These are phyloP conservation scores for Hybos culiciformis DNA, from an alignment of 2,888 invertebrate species.

Conservation along the genomic window DNA sequence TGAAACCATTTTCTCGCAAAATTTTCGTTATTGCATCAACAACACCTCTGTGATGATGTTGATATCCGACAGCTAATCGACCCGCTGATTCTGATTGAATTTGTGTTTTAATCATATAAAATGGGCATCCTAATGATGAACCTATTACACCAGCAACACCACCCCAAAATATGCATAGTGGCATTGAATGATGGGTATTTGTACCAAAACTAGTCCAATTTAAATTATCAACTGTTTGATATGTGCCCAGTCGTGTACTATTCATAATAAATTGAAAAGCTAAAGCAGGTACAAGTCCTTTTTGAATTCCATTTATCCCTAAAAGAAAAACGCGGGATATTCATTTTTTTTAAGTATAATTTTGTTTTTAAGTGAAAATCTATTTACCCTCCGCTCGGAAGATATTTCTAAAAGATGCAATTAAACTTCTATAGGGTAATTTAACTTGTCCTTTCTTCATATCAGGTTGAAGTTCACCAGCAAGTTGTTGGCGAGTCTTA, in stretches of 20 bases:
- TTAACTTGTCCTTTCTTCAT: conserved; percentile 37
- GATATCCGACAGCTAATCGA: conserved; percentile 71
- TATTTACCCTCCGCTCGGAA: conserved; percentile 66
- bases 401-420: conserved; percentile 65
- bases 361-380: no score
- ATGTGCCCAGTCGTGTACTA: conserved; percentile 44
- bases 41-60: conserved; percentile 56
- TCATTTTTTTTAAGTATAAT: no score
- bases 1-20: conserved; percentile 40
- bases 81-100: conserved; percentile 60
- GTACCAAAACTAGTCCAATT: conserved; percentile 35
- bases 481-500: conserved; percentile 79
- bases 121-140: conserved; percentile 56
- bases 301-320: conserved; percentile 55
- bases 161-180: conserved; percentile 20
- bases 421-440: conserved; percentile 52
- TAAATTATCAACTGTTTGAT: conserved; percentile 46
- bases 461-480: conserved; percentile 59
- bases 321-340: no score
- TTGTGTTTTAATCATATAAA: conserved; percentile 73
- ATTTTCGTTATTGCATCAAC: conserved; percentile 39
- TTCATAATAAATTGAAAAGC: conserved; percentile 56
- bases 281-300: conserved; percentile 68
- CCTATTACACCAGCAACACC: conserved; percentile 51
- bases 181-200: conserved; percentile 12